A percentile compares a stretch with the other conserved stretches of the same genome.
phyloP scores from a whole-genome alignment of 2,797 vertebrate species.

The Urophycis tenuis region DNA sequence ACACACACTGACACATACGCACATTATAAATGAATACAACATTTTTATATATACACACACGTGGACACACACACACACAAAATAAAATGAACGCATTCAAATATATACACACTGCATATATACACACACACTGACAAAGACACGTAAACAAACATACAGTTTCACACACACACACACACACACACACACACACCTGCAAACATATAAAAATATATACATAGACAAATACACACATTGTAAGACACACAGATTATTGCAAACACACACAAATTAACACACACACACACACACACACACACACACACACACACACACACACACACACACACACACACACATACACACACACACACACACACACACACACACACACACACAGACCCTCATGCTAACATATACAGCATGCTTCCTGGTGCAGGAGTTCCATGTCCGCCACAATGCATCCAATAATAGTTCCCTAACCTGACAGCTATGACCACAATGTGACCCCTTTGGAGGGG shows the following conservation, averaged over 20 bases:
- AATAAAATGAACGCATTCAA: neutral
- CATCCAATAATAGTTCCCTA: slow-evolving; percentile 63
- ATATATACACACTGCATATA: neutral
- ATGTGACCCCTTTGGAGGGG: slow-evolving; percentile 40
- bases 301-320: neutral
- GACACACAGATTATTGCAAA: neutral
- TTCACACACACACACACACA: neutral
- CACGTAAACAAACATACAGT: neutral
- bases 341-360: neutral
- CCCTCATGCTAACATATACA: slow-evolving; percentile 1
- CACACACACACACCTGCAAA: slow-evolving; percentile 1
- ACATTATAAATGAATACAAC: neutral
- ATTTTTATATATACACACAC: neutral
- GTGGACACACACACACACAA: neutral
- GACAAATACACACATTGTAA: neutral
- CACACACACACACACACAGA: slow-evolving; percentile 7
- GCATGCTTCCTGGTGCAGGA: slow-evolving; percentile 56
- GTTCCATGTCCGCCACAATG: slow-evolving; percentile 56
- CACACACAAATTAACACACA: slow-evolving; percentile 21
- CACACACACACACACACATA: too few relatives aligned
- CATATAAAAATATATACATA: neutral
- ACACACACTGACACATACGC: neutral
- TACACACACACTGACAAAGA: neutral
- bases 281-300: neutral
- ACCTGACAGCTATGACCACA: slow-evolving; percentile 43